phyloP scores from a whole-genome alignment of 2,113 vertebrate genomes.

The Butastur rufipennis region DNA sequence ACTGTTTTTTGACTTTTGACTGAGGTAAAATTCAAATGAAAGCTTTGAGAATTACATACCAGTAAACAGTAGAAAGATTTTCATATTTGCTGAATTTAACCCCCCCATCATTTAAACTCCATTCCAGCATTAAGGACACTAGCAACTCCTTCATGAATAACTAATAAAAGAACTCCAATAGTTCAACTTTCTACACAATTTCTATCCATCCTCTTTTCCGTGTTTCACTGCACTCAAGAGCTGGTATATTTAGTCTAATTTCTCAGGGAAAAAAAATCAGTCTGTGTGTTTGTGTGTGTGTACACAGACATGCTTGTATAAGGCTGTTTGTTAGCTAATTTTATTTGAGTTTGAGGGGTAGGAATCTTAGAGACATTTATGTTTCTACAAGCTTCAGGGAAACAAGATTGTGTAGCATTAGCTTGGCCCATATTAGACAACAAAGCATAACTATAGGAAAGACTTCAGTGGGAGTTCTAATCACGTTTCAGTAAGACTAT shows the following conservation, averaged over 20 bases:
- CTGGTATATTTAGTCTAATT: background rate
- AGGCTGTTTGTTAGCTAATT: background rate
- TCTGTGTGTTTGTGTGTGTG: background rate
- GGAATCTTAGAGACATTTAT: background rate
- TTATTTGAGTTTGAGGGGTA: background rate
- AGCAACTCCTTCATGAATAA: background rate
- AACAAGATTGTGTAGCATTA: background rate
- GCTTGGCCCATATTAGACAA: background rate
- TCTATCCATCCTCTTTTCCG: background rate
- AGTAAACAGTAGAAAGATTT: background rate
- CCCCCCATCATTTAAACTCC: background rate
- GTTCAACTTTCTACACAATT: background rate
- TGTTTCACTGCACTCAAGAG: background rate
- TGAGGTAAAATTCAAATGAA: background rate
- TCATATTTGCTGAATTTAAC: background rate
- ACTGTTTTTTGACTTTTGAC: background rate
- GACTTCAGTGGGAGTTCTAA: background rate
- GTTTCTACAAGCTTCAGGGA: background rate
- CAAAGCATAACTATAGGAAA: background rate
- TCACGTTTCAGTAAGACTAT: accelerated
- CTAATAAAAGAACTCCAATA: background rate
- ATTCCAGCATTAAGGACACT: background rate
- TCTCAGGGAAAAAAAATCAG: background rate
- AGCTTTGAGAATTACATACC: background rate
- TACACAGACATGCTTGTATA: background rate